These are phyloP conservation scores for Gopherus flavomarginatus DNA, from an alignment of 2,113 vertebrate species.

Conservation along the genomic window DNA sequence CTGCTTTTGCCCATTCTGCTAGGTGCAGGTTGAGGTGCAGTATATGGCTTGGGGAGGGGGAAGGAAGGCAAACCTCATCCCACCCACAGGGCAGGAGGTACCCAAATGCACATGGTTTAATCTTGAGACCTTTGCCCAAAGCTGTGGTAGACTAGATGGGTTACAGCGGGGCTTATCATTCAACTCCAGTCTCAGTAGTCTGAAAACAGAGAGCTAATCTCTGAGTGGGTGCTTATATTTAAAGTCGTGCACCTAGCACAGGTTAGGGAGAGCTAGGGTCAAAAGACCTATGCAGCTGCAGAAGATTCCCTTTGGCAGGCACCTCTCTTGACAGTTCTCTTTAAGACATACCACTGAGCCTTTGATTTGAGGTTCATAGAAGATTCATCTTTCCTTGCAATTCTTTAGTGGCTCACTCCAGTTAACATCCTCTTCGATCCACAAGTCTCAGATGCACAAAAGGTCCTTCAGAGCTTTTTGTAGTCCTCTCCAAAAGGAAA, in stretches of 20 bases:
- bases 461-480: background rate
- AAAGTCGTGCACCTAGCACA: constrained; percentile 1
- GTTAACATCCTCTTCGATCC: background rate
- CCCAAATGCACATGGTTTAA: background rate
- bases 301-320: background rate
- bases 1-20: background rate
- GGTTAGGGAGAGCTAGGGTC: background rate
- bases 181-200: background rate
- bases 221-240: background rate
- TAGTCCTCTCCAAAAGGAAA: background rate
- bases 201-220: constrained; percentile 5
- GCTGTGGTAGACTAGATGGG: background rate
- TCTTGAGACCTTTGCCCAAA: background rate
- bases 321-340: background rate
- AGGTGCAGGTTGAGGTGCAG: background rate
- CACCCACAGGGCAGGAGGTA: background rate
- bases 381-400: background rate
- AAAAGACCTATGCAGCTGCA: background rate
- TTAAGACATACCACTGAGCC: background rate
- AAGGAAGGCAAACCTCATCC: background rate
- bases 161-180: background rate
- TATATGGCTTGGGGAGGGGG: background rate
- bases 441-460: background rate
- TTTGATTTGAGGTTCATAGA: background rate
- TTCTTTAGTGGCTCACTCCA: background rate